A percentile compares a stretch with the other conserved stretches of the same genome.
These are phyloP conservation scores for Sisyra nigra DNA, from an alignment of 2,888 invertebrate species.

Conservation along the genomic window DNA sequence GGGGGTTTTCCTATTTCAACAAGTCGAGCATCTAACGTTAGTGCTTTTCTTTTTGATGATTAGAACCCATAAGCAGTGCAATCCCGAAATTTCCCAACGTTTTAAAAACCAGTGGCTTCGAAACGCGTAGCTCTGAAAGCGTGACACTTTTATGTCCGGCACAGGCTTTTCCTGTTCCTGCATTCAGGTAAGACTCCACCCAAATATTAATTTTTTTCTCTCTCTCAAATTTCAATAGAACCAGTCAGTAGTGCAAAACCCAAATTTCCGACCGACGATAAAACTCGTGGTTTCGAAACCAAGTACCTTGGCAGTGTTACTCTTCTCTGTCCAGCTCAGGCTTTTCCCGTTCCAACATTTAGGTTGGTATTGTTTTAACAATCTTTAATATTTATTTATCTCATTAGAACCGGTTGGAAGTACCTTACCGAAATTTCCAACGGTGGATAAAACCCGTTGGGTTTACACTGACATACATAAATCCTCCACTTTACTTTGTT, in stretches of 20 bases:
- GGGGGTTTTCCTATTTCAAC: background rate
- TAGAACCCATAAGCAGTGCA: slow-evolving; percentile 41
- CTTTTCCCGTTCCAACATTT: slow-evolving; percentile 56
- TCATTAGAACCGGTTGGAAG: slow-evolving; percentile 58
- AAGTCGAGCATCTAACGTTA: background rate
- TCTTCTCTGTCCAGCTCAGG: slow-evolving; percentile 57
- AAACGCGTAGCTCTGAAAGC: slow-evolving; percentile 30
- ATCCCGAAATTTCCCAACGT: slow-evolving; percentile 45
- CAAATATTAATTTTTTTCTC: background rate
- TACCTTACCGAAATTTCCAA: slow-evolving; percentile 44
- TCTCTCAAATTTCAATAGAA: slow-evolving; percentile 22
- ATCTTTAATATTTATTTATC: slow-evolving; percentile 6
- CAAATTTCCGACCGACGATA: slow-evolving; percentile 46
- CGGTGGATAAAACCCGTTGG: slow-evolving; percentile 23
- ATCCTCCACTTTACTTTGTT: slow-evolving; percentile 40
- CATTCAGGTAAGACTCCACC: slow-evolving; percentile 39
- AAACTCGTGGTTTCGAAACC: slow-evolving; percentile 41
- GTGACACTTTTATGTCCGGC: slow-evolving; percentile 51
- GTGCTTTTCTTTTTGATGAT: no score
- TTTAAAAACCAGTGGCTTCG: slow-evolving; percentile 47
- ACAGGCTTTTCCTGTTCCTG: slow-evolving; percentile 53
- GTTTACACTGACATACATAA: slow-evolving; percentile 30
- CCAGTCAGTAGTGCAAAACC: slow-evolving; percentile 43
- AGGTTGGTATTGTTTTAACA: slow-evolving; percentile 33
- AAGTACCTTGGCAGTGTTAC: slow-evolving; percentile 36